These are phyloP conservation scores for Riptortus pedestris DNA, from an alignment of 1,140 invertebrate genomes.

Conservation along the genomic window DNA sequence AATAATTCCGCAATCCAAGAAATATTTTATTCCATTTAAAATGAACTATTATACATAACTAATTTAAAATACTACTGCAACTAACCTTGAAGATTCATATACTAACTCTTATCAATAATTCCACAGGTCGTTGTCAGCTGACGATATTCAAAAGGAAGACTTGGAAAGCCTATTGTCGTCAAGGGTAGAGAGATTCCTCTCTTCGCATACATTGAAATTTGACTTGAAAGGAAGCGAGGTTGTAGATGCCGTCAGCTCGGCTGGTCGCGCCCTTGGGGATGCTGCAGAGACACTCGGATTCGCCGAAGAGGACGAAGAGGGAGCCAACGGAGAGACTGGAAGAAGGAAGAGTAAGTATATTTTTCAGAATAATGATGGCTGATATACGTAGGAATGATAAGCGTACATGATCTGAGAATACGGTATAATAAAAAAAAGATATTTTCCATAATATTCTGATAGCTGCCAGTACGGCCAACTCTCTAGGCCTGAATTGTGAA, in stretches of 20 bases:
- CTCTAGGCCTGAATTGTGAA: too few relatives aligned
- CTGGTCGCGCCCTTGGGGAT: slow-evolving; percentile 64
- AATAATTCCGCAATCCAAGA: too few relatives aligned
- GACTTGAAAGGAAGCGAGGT: slow-evolving; percentile 73
- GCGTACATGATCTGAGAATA: too few relatives aligned
- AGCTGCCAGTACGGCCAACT: too few relatives aligned
- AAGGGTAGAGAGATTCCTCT: slow-evolving; percentile 59
- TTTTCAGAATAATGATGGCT: background rate
- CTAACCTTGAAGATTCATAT: too few relatives aligned
- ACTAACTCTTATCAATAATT: too few relatives aligned
- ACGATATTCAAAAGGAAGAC: slow-evolving; percentile 33
- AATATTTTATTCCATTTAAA: too few relatives aligned
- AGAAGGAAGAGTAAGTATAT: slow-evolving; percentile 30
- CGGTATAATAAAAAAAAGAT: too few relatives aligned
- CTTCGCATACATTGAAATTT: slow-evolving; percentile 67
- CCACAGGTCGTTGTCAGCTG: slow-evolving; percentile 40
- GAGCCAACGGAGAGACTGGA: slow-evolving; percentile 45
- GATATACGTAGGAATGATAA: too few relatives aligned
- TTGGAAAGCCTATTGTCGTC: slow-evolving; percentile 54
- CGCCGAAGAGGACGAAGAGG: slow-evolving; percentile 40
- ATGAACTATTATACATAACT: too few relatives aligned
- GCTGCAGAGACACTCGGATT: slow-evolving; percentile 49
- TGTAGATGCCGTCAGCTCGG: slow-evolving; percentile 61
- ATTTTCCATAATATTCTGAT: too few relatives aligned
- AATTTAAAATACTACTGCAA: too few relatives aligned